Evolutionary conservation across 2,113 vertebrate species (phyloP), one percentile per base, ranked within the genome.

Genomic region (Tetrax tetrax): DNA sequence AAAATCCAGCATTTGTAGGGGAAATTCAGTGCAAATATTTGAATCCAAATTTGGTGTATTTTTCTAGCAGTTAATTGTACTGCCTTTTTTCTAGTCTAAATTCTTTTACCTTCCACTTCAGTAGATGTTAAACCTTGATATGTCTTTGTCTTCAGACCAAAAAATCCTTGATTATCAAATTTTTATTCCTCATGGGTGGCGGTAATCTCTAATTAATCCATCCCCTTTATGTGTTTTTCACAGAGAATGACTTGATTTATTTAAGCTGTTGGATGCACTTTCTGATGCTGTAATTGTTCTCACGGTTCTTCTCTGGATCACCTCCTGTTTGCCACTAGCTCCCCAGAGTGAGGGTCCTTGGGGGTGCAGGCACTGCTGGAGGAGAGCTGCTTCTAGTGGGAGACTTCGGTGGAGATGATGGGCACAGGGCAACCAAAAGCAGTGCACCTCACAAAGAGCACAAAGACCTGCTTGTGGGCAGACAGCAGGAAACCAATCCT

Each of bases 301-400:
- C 41, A 23, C 6, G 3, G 35, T 38, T 91, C 54, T 70, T 59
- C 80, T 29, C 69, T 13, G 56, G 15, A 23, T 45, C 83, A 28
- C 29, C 51, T 80, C 50, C 28, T 28, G 27, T 24, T 68, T 61
- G 9, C 19, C 38, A 37, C n/a, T 37, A 61, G 16, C 53, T 61
- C 63, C 48, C 35, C 1, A 18, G 69, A 43, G 12, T 9, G 9
- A 1, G 1, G 35, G 28, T 59, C 53, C 31, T n/a, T 18, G 53
- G 37, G 23, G 13, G 23, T 0, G 1, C 29, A 14, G 33, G 10
- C 0, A 1, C n/a, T 9, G 70, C 43, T 15, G 54, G 27, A 60
- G 45, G 19, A 82, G 43, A 29, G 43, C 41, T 51, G 54, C 69
- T 84, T 65, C 51, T 77, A 59, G 71, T 4, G 41, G n/a, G 43